Percentiles rank a stretch among this genome's conserved stretches.
These are phyloP conservation scores for Goniozus legneri DNA, from an alignment of 1,140 invertebrate genomes.

Conservation along the genomic window DNA sequence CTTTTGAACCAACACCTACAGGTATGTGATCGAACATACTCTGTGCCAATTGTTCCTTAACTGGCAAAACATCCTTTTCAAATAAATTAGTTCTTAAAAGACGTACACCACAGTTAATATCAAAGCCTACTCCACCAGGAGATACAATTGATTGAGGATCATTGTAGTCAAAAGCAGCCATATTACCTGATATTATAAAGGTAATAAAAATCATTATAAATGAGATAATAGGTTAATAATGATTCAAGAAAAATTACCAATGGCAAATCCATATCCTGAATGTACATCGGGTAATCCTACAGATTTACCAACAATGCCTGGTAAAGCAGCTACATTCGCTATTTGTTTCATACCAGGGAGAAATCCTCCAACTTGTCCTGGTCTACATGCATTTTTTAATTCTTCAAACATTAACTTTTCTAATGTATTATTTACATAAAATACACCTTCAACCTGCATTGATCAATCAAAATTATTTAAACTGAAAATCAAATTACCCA, in stretches of 20 bases:
- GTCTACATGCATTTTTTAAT: conserved; percentile 82
- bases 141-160: conserved; percentile 94
- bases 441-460: conserved; percentile 92
- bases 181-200: conserved; percentile 74
- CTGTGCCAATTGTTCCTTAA: conserved; percentile 97
- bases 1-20: conserved; percentile 97
- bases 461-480: not conserved
- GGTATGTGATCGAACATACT: conserved; percentile 99
- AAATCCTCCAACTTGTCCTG: conserved; percentile 90
- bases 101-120: conserved; percentile 98
- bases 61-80: conserved; percentile 90
- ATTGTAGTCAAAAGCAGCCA: conserved; percentile 97
- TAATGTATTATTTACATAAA: conserved; percentile 92
- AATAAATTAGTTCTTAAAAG: conserved; percentile 92
- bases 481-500: not conserved
- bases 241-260: conserved; percentile 59
- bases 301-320: conserved; percentile 90
- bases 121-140: conserved; percentile 98
- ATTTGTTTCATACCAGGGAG: conserved; percentile 99
- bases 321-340: conserved; percentile 97
- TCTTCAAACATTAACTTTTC: conserved; percentile 99
- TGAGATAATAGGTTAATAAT: conserved; percentile 8
- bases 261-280: conserved; percentile 99
- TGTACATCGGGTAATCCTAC: conserved; percentile 97
- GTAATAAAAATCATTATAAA: conserved; percentile 10